Evolutionary conservation across 2,113 vertebrate genomes (phyloP), one percentile per base, ranked within the genome.

Genomic region (Stomatorhinus ivindoensis): DNA sequence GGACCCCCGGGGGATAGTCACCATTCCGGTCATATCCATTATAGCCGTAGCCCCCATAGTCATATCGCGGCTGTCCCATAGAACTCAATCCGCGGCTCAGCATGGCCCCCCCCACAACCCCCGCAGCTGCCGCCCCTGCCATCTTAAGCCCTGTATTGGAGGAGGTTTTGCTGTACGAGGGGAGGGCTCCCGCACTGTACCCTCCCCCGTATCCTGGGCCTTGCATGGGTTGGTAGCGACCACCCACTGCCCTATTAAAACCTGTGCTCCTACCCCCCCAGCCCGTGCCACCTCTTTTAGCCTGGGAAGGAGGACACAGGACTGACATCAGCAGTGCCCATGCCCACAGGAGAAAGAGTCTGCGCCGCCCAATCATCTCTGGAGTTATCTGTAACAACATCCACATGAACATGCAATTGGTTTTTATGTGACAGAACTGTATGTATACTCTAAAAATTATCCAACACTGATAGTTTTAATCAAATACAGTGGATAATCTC

Each of bases 51-150:
- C 87, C 92, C 13, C 90, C 88, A 9, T 89, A 88, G 21, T 82
- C 89, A 17, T 94, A 92, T 55, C 93, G 93, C 0, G 94, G 93
- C 4, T 94, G 93, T 87, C 94, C 95, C 4, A 92, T 61, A 11
- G 92, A 92, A n/a, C 92, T 90, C 84, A 96, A 90, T 7, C 95
- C 95, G 1, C 95, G 96, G 0, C 95, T 95, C 0, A 96, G 13
- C 86, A 95, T 91, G 0, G 95, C 91, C 80, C 96, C 96, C 3
- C 95, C 95, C 3, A 96, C 24, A 1, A 95, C 95, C 0, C 95
- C 95, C 0, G 93, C 95, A 44, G 95, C 95, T 1, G 95, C 95
- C 0, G 95, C 95, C 11, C 95, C 96, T 0, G 95, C 96, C 58
- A 96, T 2, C 88, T 95, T 96, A 10, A 90, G 58, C 88, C 95